Percentiles rank a stretch among this genome's conserved stretches.
These are phyloP conservation scores for Eilema depressum DNA, from an alignment of 2,888 invertebrate genomes.

Conservation along the genomic window DNA sequence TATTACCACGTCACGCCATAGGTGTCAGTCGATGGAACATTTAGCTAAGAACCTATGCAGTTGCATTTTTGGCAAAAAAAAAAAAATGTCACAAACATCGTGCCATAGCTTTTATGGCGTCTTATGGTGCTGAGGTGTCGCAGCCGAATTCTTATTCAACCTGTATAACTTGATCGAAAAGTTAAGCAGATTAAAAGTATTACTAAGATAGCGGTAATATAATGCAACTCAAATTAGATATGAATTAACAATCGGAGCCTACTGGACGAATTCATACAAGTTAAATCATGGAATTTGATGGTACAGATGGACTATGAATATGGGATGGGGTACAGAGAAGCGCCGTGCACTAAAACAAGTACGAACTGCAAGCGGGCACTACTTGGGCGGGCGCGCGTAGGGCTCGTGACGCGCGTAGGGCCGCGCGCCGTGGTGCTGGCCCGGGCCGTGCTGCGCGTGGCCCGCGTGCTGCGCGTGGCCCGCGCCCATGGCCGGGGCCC, in stretches of 20 bases:
- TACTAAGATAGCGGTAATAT: no score
- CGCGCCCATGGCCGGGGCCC: constrained; percentile 47
- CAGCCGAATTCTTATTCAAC: background rate
- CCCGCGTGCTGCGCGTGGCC: constrained; percentile 20
- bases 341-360: constrained; percentile 47
- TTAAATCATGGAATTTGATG: background rate
- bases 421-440: constrained; percentile 37
- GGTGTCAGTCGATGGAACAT: no score
- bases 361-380: constrained; percentile 51
- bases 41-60: background rate
- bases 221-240: no score
- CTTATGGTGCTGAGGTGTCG: background rate
- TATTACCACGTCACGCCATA: no score
- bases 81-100: background rate
- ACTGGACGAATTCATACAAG: background rate
- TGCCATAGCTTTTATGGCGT: background rate
- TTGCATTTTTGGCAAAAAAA: background rate
- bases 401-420: constrained; percentile 70
- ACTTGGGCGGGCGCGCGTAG: constrained; percentile 79
- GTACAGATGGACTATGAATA: background rate
- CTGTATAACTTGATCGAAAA: background rate
- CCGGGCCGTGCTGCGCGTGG: constrained; percentile 38
- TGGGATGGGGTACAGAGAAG: constrained; percentile 17
- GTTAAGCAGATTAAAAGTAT: background rate
- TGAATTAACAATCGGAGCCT: no score